phyloP scores from a whole-genome alignment of 2,113 vertebrate genomes.

The Elephantulus edwardii region DNA sequence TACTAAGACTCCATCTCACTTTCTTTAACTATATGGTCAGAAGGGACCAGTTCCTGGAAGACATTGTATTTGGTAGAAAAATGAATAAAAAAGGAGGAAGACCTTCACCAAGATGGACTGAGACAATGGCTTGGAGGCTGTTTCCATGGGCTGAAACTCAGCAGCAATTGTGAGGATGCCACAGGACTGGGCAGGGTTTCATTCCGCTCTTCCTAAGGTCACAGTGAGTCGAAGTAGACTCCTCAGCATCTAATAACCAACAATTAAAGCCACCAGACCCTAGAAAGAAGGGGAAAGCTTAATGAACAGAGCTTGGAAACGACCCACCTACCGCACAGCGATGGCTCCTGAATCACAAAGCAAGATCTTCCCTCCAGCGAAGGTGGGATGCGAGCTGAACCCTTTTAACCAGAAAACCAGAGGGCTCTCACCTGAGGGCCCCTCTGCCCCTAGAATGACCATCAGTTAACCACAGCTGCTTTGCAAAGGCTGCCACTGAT shows the following conservation, averaged over 20 bases:
- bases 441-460: background rate
- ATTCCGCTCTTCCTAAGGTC: background rate
- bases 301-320: no score
- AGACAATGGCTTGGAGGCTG: background rate
- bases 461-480: background rate
- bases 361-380: background rate
- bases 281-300: background rate
- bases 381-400: background rate
- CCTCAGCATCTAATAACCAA: no score
- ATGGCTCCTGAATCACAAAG: background rate
- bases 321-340: conserved; percentile 23
- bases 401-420: background rate
- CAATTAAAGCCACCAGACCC: background rate
- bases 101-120: background rate
- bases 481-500: background rate
- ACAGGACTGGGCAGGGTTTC: background rate
- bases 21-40: background rate
- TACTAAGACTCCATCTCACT: background rate
- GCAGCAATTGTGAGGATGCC: background rate
- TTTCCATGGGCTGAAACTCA: background rate
- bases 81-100: background rate
- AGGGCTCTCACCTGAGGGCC: background rate
- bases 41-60: background rate
- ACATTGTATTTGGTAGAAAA: background rate
- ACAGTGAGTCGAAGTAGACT: background rate